A percentile compares a stretch with the other conserved stretches of the same genome.
Conservation (phyloP, 2,888 invertebrate genomes). For the Cabera pusaria region DNA sequence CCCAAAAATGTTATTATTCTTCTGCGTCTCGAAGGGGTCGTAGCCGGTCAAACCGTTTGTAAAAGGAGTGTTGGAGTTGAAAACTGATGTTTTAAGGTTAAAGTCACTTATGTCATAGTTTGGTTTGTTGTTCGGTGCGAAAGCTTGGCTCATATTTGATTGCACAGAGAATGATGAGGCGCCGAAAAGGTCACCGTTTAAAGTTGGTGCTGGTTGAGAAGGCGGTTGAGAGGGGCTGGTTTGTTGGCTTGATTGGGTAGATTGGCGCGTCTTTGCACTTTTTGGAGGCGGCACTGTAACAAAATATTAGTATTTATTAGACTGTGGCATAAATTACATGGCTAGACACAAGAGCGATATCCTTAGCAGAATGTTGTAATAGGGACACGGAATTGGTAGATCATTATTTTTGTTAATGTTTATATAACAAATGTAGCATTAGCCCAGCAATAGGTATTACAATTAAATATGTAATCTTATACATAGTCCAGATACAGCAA, state of each 20-base stretch:
- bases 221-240: constrained; percentile 40
- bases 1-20: constrained; percentile 72
- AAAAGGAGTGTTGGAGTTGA: constrained; percentile 63
- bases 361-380: too few species aligned
- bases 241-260: constrained; percentile 51
- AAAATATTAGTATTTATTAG: too few species aligned
- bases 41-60: constrained; percentile 75
- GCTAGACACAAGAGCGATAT: too few species aligned
- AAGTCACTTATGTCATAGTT: constrained; percentile 78
- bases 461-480: too few species aligned
- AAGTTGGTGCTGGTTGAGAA: constrained; percentile 33
- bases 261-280: constrained; percentile 85
- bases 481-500: too few species aligned
- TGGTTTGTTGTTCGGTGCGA: constrained; percentile 54
- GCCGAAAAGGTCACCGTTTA: constrained; percentile 89
- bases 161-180: constrained; percentile 87
- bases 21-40: constrained; percentile 94
- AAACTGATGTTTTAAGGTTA: constrained; percentile 72
- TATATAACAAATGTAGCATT: too few species aligned
- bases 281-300: constrained; percentile 94
- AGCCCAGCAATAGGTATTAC: too few species aligned
- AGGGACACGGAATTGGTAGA: too few species aligned
- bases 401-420: too few species aligned
- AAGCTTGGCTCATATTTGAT: constrained; percentile 35
- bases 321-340: too few species aligned